Conservation (phyloP, 2,113 vertebrate genomes). For the Oriolus oriolus region DNA sequence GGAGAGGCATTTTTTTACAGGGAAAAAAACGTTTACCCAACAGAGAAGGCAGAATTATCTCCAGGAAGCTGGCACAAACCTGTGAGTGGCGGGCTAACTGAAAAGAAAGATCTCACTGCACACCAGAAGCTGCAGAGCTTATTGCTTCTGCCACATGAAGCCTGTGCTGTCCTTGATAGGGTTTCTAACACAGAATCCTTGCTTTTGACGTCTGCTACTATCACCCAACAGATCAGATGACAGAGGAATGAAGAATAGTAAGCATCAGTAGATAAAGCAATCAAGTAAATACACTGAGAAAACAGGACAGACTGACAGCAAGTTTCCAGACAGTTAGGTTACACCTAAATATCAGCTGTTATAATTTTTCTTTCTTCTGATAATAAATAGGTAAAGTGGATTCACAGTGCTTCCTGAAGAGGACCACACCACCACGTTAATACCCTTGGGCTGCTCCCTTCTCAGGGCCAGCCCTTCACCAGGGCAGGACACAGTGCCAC, state of each 20-base stretch:
- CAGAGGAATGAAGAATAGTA: not conserved
- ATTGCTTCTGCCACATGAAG: not conserved
- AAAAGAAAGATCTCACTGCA: not conserved
- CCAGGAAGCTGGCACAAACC: not conserved
- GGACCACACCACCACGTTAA: not conserved
- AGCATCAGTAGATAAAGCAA: not conserved
- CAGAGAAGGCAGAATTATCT: not conserved
- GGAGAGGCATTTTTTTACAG: not conserved
- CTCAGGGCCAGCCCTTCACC: not conserved
- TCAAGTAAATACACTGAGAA: not conserved
- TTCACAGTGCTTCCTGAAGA: not conserved
- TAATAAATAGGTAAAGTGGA: not conserved
- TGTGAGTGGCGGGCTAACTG: fast-evolving
- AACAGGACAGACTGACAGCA: not conserved
- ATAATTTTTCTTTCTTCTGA: not conserved
- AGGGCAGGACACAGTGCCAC: not conserved
- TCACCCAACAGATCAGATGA: not conserved
- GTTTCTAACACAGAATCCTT: not conserved
- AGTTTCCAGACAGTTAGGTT: not conserved
- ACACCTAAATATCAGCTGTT: not conserved
- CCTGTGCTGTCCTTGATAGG: not conserved
- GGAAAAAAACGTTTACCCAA: not conserved
- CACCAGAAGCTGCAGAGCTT: not conserved
- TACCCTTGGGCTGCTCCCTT: not conserved
- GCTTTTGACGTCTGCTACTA: not conserved